phyloP scores from a whole-genome alignment of 2,797 vertebrate genomes.

The Hemitrygon akajei region DNA sequence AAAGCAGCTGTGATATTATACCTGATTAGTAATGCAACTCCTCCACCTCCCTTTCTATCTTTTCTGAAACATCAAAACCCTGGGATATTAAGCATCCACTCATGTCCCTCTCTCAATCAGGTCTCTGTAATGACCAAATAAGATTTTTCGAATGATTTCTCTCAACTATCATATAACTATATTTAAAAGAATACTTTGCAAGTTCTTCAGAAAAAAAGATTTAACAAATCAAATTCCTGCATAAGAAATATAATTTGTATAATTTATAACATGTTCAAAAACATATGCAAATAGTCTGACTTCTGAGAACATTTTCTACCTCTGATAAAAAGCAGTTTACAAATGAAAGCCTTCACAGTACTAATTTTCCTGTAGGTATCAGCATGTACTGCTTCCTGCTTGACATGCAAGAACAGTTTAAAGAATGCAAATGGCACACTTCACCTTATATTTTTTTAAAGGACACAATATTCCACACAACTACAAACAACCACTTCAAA shows the following conservation, averaged over 20 bases:
- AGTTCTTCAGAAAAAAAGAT: neutral
- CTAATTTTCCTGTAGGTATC: slow-evolving; percentile 84
- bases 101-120: no score
- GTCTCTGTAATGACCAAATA: no score
- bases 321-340: slow-evolving; percentile 41
- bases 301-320: neutral
- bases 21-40: no score
- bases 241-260: slow-evolving; percentile 28
- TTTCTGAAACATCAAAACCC: no score
- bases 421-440: slow-evolving; percentile 77
- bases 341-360: slow-evolving; percentile 72
- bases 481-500: neutral
- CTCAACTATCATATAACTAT: no score
- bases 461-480: neutral
- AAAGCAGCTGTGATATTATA: no score
- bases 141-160: no score
- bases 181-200: neutral
- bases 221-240: slow-evolving; percentile 14
- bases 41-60: no score
- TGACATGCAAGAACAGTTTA: slow-evolving; percentile 75
- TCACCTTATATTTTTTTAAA: slow-evolving; percentile 58
- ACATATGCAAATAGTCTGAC: neutral
- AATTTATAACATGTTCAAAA: neutral
- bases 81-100: no score
- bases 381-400: slow-evolving; percentile 79